Base-by-base conservation (phyloP, 2,797 vertebrate species). In the Lycodopsis pacificus region DNA sequence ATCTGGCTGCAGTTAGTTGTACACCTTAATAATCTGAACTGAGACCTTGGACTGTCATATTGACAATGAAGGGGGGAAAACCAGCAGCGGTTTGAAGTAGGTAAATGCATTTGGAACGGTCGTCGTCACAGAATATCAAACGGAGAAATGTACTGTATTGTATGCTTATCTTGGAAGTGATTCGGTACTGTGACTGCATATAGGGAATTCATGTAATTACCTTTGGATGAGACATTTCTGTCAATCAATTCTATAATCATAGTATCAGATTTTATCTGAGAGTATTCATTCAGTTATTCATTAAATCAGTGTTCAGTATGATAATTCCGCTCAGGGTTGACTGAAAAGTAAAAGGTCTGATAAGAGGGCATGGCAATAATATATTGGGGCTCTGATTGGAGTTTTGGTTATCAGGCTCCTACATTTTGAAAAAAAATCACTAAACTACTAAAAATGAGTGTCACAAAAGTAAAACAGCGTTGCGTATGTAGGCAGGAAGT, bases 11-110 rank as follows among this genome's bases (percentile, higher is more conserved):
- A 80, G 63, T 22, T 63, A 42, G 65, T 49, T 72, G 58, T 72
- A 70, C 51, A 62, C 36, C 42, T 65, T 76, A n/a, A 79, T 86
- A 64, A 75, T 79, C 61, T 65, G 63, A 82, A 72, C 59, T 58
- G 46, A 68, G 84, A 86, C 86, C 83, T 79, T 87, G 80, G 76
- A 71, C 59, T 71, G 73, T 77, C 79, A 71, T 40, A 62, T 64
- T 68, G 67, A 64, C 51, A 22, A 27, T 32, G 10, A 17, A 57
- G 14, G 17, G 8, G 12, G 20, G 13, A 5, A 70, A 17, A 40
- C 34, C 34, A 17, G 40, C 5, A 1, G n/a, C 4, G 4, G 17
- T 38, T 25, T 64, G 44, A 82, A 65, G 34, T 27, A 27, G 57
- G 61, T 78, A 48, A 40, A 61, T 64, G 15, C 57, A 54, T 53